A percentile compares a stretch with the other conserved stretches of the same genome.
Conservation (phyloP, 2,797 vertebrate species). For the Sebastes hubbsi region DNA sequence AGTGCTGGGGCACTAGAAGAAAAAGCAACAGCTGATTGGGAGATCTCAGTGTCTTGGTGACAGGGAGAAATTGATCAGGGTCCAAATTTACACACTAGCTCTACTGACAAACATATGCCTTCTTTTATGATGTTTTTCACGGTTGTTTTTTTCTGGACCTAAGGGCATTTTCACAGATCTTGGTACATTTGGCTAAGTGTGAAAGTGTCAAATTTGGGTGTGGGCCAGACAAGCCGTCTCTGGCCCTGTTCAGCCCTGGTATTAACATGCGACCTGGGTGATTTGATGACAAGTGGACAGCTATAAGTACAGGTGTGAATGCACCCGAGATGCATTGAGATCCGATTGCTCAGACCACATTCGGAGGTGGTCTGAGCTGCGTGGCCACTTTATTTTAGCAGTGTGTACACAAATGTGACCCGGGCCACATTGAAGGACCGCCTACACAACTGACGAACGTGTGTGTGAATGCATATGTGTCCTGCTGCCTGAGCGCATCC, state of each 20-base stretch:
- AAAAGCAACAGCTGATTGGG: neutral
- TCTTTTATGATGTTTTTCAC: neutral
- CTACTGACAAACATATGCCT: neutral
- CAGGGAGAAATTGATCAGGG: neutral
- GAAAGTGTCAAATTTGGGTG: neutral
- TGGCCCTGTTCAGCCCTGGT: neutral
- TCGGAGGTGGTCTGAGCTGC: neutral
- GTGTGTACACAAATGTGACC: too few species aligned
- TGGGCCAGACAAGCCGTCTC: neutral
- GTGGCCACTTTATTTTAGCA: too few species aligned
- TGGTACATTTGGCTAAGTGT: neutral
- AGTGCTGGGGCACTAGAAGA: neutral
- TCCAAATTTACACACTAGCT: neutral
- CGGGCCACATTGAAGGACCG: too few species aligned
- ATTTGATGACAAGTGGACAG: neutral
- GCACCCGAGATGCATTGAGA: neutral
- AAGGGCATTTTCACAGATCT: neutral
- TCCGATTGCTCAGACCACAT: neutral
- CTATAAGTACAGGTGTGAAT: neutral
- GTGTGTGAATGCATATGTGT: too few species aligned
- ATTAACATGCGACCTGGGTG: neutral
- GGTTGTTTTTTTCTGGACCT: neutral
- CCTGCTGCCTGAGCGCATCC: too few species aligned
- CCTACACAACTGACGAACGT: too few species aligned
- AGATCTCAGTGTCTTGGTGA: neutral